phyloP scores from a whole-genome alignment of 2,797 vertebrate species.

The Passerculus sandwichensis region DNA sequence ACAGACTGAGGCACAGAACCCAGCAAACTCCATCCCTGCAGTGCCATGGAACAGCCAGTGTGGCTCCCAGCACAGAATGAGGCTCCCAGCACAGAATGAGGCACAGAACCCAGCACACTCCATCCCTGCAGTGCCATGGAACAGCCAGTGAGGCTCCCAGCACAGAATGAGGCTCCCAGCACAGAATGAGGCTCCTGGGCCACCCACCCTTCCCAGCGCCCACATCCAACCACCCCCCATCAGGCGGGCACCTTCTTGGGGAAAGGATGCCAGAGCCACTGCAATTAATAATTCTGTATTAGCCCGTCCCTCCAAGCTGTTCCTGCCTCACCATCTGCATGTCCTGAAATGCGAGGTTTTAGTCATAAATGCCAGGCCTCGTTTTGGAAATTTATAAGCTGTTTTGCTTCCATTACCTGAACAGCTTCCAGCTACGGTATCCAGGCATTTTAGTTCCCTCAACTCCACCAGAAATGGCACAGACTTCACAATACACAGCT shows the following conservation, averaged over 20 bases:
- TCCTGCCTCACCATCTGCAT: slow-evolving; percentile 60
- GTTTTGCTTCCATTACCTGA: slow-evolving; percentile 57
- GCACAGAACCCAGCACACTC: no score
- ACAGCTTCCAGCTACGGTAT: slow-evolving; percentile 34
- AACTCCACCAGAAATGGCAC: not conserved
- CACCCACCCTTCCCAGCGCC: not conserved
- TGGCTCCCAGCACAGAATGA: no score
- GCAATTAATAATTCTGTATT: slow-evolving; percentile 56
- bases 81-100: no score
- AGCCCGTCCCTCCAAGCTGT: slow-evolving; percentile 68
- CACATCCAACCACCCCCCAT: not conserved
- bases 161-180: not conserved
- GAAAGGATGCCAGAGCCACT: not conserved
- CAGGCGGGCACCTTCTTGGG: not conserved
- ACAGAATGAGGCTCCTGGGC: fast-evolving
- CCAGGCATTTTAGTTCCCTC: not conserved
- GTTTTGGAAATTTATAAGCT: slow-evolving; percentile 25
- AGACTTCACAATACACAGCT: fast-evolving
- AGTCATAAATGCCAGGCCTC: slow-evolving; percentile 71
- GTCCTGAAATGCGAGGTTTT: slow-evolving; percentile 61
- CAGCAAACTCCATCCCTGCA: no score
- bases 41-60: no score
- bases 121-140: no score
- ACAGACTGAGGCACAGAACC: no score
- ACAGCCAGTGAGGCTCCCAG: no score